Evolutionary conservation across 2,113 vertebrate genomes (phyloP).

Genomic region (Amblyornis subalaris): DNA sequence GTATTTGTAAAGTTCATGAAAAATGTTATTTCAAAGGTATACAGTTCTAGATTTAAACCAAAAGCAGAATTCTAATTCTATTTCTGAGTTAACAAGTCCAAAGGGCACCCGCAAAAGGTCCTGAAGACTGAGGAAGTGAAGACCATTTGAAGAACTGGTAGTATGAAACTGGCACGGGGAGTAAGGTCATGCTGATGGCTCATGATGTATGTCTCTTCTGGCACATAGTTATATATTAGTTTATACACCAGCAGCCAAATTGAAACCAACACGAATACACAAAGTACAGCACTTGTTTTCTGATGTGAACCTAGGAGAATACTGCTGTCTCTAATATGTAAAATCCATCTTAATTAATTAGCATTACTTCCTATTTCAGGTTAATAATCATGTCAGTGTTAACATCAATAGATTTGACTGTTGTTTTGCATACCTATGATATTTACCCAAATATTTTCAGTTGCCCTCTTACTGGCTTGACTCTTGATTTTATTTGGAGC

Average conservation of each 20-base stretch:
- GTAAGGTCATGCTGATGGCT: neutral
- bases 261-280: neutral
- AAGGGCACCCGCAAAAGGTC: neutral
- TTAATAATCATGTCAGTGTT: neutral
- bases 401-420: neutral
- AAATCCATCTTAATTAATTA: slow-evolving; percentile 3
- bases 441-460: neutral
- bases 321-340: neutral
- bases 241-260: neutral
- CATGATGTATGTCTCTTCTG: neutral
- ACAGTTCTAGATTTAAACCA: neutral
- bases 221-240: neutral
- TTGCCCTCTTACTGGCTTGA: neutral
- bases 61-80: neutral
- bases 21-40: neutral
- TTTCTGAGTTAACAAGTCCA: neutral
- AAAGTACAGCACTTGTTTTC: neutral
- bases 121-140: neutral
- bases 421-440: neutral
- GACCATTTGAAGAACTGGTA: neutral
- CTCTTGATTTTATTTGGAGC: neutral
- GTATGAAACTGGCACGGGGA: neutral
- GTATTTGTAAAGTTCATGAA: neutral
- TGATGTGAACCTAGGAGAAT: neutral
- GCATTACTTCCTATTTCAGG: neutral